Evolutionary conservation across 2,888 invertebrate species (phyloP), one percentile per base, ranked within the genome.

Genomic region (Nomada hirtipes): DNA sequence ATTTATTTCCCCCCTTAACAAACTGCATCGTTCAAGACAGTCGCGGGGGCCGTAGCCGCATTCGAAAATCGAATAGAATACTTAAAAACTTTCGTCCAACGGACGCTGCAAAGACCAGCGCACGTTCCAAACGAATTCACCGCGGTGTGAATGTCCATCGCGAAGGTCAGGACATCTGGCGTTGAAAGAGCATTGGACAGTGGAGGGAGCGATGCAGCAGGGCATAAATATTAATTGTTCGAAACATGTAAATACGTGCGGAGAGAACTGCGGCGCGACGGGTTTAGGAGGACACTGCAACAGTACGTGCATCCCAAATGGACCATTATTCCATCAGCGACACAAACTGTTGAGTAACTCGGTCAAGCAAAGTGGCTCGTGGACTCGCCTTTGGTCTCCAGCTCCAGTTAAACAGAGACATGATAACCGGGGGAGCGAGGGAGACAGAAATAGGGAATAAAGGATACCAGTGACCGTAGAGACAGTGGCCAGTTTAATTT

Each of bases 251-350:
- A 92, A 92, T 92, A 92, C 90, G 85, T 87, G 86, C 80, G 85
- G 69, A 86, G 86, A 84, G 89, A 88, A 83, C 82, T 69, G 69
- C 53, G 73, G 70, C 71, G 72, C 76, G 67, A 77, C 74, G 70
- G 76, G 64, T 76, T 77, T 63, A 76, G 84, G 84, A 82, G 85
- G 83, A 86, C 84, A 83, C 87, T 87, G 88, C 90, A 90, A 92
- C 92, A 90, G 89, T 90, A 91, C 91, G 91, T 91, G 92, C 92
- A 93, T 92, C 91, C 92, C 90, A 92, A 92, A 93, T 92, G 91
- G 92, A 92, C 92, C 91, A 92, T 92, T 93, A 92, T 93, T 92
- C 92, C 92, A 93, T 93, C 92, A 92, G 92, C 89, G 90, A 88
- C 89, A 90, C 88, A 91, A 93, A 93, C 91, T 92, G 92, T 90